Evolutionary conservation across 2,888 invertebrate genomes (phyloP).

Genomic region (Conistra vaccinii): DNA sequence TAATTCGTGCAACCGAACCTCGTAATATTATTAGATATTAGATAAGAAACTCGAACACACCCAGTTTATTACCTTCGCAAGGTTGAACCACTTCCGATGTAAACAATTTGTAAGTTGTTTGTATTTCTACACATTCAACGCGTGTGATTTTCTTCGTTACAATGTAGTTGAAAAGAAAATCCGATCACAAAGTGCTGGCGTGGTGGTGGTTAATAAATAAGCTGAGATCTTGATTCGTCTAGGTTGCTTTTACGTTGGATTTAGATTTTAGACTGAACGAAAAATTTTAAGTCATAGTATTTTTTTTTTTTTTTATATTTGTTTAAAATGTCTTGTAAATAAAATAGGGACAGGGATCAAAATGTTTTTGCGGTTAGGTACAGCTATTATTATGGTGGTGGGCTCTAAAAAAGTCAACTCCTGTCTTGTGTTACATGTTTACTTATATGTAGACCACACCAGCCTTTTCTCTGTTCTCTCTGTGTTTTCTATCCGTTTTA

Average conservation of each 20-base stretch:
- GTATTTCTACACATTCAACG: conserved; percentile 6
- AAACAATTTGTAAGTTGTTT: conserved; percentile 42
- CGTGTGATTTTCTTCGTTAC: conserved; percentile 28
- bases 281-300: background rate
- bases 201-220: conserved; percentile 5
- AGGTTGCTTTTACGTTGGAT: conserved; percentile 1
- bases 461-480: too few relatives aligned
- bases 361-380: too few relatives aligned
- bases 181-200: background rate
- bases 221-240: background rate
- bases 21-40: conserved; percentile 7
- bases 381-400: too few relatives aligned
- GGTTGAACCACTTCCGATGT: conserved; percentile 44
- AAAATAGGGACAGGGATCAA: too few relatives aligned
- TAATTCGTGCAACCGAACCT: background rate
- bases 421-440: background rate
- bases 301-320: too few relatives aligned
- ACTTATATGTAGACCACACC: too few relatives aligned
- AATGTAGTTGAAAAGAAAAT: conserved; percentile 12
- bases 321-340: too few relatives aligned
- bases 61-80: conserved; percentile 41
- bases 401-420: too few relatives aligned
- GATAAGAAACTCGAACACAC: conserved; percentile 32
- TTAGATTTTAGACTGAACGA: background rate
- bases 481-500: too few relatives aligned